Conservation (phyloP, 2,888 invertebrate genomes). For the Napeogenes sylphis region DNA sequence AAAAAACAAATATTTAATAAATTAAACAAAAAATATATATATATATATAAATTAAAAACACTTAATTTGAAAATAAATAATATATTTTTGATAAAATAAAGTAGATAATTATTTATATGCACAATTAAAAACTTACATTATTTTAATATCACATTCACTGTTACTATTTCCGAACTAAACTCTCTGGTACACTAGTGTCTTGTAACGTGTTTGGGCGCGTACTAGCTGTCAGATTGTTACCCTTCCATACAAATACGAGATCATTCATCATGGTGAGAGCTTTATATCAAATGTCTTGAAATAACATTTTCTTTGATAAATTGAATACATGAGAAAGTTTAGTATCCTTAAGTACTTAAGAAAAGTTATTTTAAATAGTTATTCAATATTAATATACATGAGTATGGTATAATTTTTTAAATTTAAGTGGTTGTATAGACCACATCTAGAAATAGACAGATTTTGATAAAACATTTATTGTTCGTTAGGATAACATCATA, state of each 20-base stretch:
- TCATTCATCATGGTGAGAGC: constrained; percentile 10
- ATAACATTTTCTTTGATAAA: constrained; percentile 11
- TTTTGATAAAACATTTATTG: too few species aligned
- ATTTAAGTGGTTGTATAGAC: too few species aligned
- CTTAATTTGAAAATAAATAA: background rate
- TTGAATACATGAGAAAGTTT: constrained; percentile 4
- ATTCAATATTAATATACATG: too few species aligned
- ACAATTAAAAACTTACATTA: background rate
- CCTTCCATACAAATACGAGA: constrained; percentile 17
- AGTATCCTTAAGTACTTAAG: too few species aligned
- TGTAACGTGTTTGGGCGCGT: constrained; percentile 10
- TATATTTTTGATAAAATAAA: background rate
- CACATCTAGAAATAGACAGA: too few species aligned
- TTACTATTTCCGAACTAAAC: background rate
- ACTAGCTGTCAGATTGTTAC: constrained; percentile 18
- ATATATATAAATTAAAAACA: background rate
- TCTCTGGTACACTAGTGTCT: constrained; percentile 4
- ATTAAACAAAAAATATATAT: background rate
- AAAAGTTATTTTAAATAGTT: too few species aligned
- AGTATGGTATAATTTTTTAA: too few species aligned
- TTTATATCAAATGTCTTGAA: constrained; percentile 16
- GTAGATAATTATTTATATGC: background rate
- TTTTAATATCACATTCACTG: background rate
- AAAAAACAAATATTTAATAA: background rate
- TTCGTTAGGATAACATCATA: too few species aligned